These are phyloP conservation scores for Theristicus caerulescens DNA, from an alignment of 2,113 vertebrate species.

Conservation along the genomic window DNA sequence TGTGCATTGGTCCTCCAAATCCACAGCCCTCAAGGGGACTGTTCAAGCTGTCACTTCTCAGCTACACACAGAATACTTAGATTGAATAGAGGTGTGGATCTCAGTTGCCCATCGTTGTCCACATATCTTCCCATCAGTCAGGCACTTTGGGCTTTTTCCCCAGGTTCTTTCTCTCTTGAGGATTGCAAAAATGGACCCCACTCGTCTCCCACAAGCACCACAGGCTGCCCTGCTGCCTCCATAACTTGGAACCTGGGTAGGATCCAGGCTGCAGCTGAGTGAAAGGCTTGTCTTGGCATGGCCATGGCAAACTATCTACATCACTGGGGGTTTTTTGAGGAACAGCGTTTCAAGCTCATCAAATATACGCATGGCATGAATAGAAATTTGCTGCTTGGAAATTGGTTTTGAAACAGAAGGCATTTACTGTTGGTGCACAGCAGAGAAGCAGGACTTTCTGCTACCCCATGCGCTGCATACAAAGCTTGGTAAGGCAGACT, in stretches of 20 bases:
- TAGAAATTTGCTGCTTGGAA: background rate
- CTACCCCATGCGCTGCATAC: background rate
- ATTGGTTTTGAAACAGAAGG: background rate
- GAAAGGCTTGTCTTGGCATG: background rate
- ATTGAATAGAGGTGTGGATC: background rate
- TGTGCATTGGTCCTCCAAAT: background rate
- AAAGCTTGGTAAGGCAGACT: background rate
- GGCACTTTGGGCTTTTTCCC: background rate
- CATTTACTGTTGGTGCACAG: background rate
- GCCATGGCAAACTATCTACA: background rate
- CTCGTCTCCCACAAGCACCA: background rate
- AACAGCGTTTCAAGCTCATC: background rate
- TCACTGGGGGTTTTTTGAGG: background rate
- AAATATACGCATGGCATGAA: background rate
- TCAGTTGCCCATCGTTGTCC: background rate
- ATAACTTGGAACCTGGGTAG: too few relatives aligned
- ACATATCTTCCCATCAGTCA: background rate
- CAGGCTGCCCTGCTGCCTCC: background rate
- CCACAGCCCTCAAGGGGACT: background rate
- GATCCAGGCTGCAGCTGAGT: fast-evolving
- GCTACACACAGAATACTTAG: background rate
- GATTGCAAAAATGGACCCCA: background rate
- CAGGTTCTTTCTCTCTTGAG: background rate
- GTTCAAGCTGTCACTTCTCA: background rate
- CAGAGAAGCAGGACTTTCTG: background rate